Evolutionary conservation across 2,113 vertebrate genomes (phyloP).

Genomic region (Pterophyllum scalare): DNA sequence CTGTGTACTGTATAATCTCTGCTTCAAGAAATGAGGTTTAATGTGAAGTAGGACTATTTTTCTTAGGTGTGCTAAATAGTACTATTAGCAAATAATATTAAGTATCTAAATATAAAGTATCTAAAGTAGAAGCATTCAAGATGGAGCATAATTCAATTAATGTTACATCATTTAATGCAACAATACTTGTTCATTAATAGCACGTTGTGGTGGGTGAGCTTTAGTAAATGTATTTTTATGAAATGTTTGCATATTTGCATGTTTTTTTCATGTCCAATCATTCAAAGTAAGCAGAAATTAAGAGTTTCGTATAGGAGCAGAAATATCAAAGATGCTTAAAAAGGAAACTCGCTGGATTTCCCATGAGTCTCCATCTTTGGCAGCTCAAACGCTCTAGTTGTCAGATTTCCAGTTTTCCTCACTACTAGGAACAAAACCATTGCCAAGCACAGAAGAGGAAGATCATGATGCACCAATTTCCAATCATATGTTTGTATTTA

Average conservation of each 20-base stretch:
- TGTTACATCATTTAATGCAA: not conserved
- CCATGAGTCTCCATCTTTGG: conserved; percentile 1
- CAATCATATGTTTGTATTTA: not conserved
- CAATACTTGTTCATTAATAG: not conserved
- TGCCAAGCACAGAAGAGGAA: not conserved
- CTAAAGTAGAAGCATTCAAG: not conserved
- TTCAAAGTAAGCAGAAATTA: not conserved
- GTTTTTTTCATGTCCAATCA: not conserved
- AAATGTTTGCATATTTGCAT: not conserved
- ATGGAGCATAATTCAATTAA: not conserved
- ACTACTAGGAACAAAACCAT: not conserved
- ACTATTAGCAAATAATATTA: not conserved
- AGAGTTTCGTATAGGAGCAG: not conserved
- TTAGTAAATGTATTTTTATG: not conserved
- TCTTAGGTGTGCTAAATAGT: not conserved
- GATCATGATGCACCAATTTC: not conserved
- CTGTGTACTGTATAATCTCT: not conserved
- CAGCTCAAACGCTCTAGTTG: not conserved
- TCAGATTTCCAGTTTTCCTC: conserved; percentile 11
- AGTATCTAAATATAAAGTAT: not conserved
- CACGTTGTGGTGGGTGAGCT: not conserved
- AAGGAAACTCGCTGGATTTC: not conserved
- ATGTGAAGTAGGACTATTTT: not conserved
- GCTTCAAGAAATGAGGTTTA: not conserved
- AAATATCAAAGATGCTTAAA: not conserved